Base-by-base conservation (phyloP, 2,888 invertebrate genomes). In the Willowsia nigromaculata region DNA sequence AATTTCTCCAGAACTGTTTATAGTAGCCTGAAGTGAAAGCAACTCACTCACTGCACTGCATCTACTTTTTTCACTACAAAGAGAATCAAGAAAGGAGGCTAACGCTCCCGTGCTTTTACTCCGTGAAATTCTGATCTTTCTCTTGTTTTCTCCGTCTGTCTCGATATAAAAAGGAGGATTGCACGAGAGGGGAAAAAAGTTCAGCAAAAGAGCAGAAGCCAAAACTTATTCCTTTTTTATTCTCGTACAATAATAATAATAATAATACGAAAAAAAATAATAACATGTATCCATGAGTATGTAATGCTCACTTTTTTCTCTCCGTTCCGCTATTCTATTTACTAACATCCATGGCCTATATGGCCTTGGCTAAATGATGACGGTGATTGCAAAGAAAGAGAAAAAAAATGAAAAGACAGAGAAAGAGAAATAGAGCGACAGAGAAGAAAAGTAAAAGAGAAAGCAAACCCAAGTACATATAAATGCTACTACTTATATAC, bases 1-100 rank as follows among this genome's bases (percentile, higher is more conserved):
- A 85, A 85, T 76, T 85, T 76, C 76, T 85, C 85, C 85, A 85
- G 76, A 85, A 62, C 27, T 33, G 56, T 6, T 33, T 30, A 22
- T n/a, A 27, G 40, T 22, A 76, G 50, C 22, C 33, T 30, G 33
- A 6, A 33, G 15, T 33, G 33, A 78, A 50, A 27, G 33, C 50
- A 33, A 53, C 18, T 3, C 43, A 47, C 25, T 43, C n/a, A n/a
- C n/a, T 22, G 15, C 71, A 25, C 9, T n/a, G 71, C 25, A 43
- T 43, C n/a, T 18, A 80, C 59, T 59, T 33, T 33, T 40, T 11
- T 68, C 15, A 65, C 15, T 65, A 65, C 62, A 37, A 82, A 30
- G 65, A 65, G 33, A 50, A 83, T 43, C 11, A 43, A 9, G 43
- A 68, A 25, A 33, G 22, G 83, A 85, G 85, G 76, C 85, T 85